Conservation (phyloP, 2,113 vertebrate genomes). For the Bothrops jararaca region DNA sequence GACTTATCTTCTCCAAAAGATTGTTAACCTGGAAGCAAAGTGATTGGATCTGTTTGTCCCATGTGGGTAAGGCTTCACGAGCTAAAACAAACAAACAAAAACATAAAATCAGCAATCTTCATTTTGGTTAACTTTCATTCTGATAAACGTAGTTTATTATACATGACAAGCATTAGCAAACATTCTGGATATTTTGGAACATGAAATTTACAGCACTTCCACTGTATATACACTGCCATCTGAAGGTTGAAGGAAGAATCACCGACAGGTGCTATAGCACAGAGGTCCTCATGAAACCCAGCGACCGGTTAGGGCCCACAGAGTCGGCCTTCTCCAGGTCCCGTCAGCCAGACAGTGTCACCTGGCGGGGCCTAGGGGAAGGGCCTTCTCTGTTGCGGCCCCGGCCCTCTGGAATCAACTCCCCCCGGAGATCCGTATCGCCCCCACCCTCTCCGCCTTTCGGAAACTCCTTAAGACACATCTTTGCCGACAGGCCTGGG, state of each 20-base stretch:
- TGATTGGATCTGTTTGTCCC: constrained; percentile 99
- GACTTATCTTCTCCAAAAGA: constrained; percentile 94
- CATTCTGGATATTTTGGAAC: neutral
- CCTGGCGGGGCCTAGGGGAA: no score
- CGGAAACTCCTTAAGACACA: no score
- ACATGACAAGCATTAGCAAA: neutral
- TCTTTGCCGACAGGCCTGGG: no score
- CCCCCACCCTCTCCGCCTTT: no score
- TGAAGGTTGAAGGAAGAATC: constrained; percentile 23
- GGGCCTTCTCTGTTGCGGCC: no score
- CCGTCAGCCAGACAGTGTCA: no score
- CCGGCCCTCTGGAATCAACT: no score
- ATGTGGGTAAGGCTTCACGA: constrained; percentile 95
- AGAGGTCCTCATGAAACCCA: no score
- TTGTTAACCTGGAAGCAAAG: constrained; percentile 99
- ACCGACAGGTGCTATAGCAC: neutral
- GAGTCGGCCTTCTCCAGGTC: no score
- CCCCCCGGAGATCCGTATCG: no score
- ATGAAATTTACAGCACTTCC: neutral
- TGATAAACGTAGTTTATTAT: neutral
- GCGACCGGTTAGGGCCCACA: no score
- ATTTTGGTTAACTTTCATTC: neutral
- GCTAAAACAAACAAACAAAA: constrained; percentile 65
- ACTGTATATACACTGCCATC: constrained; percentile 35
- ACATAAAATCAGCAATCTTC: neutral